These are phyloP conservation scores for Glaucomys volans DNA, from an alignment of 2,113 vertebrate species.

Conservation along the genomic window DNA sequence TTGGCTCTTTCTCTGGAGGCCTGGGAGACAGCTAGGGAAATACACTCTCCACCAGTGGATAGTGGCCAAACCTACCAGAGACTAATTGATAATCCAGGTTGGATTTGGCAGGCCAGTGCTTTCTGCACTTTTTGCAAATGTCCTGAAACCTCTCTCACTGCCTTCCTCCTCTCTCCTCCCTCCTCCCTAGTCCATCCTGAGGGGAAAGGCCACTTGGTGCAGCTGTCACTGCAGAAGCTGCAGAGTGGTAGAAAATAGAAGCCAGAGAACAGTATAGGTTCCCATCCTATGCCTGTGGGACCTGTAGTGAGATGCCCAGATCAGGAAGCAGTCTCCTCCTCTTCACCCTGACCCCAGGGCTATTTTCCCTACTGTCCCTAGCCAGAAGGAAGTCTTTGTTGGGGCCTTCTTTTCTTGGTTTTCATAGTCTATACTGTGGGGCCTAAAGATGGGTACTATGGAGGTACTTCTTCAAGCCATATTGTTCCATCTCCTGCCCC, in stretches of 20 bases:
- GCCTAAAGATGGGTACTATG: neutral
- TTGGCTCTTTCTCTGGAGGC: neutral
- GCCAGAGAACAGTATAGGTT: neutral
- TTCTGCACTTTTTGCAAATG: neutral
- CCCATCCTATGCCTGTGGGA: neutral
- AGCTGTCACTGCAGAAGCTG: neutral
- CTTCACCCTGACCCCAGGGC: neutral
- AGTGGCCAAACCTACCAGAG: neutral
- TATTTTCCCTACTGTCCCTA: neutral
- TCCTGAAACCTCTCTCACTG: neutral
- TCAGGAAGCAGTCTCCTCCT: neutral
- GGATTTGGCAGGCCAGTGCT: neutral
- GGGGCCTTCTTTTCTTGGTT: neutral
- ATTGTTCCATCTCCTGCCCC: neutral
- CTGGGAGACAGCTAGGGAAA: neutral
- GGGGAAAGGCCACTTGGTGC: neutral
- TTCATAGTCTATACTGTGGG: too few species aligned
- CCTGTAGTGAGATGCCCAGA: neutral
- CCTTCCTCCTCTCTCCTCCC: neutral
- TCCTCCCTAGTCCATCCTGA: too few species aligned
- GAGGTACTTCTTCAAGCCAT: neutral
- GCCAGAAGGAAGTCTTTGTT: neutral
- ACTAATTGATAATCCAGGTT: neutral
- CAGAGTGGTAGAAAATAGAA: neutral
- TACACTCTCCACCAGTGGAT: neutral